Evolutionary conservation across 2,888 invertebrate species (phyloP), one percentile per base, ranked within the genome.

Genomic region (Drosophila niveifrons): DNA sequence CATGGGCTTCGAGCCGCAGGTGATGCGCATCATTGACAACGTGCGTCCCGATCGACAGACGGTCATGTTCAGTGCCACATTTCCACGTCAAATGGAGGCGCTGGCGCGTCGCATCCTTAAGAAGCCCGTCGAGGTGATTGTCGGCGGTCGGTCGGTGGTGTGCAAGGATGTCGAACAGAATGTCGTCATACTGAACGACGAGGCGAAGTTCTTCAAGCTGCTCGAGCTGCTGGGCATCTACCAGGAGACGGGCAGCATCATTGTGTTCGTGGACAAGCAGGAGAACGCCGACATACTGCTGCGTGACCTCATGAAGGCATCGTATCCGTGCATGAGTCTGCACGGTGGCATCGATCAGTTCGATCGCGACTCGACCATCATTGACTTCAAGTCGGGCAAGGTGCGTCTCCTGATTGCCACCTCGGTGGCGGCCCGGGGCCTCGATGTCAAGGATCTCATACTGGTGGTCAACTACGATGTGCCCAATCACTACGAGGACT

Each of bases 321-420:
- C 98, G 0, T 99, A 99, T 92, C 96, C 97, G 11, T 99, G 99
- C 91, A 96, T 99, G 96, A 98, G 99, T 61, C 94, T 99, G 55
- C 99, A 99, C 90, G 99, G 99, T 66, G 99, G 99, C 80, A 99
- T 99, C 90, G 99, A 99, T 93, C 99, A 99, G 93, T 99, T 98
- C 93, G 99, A 99, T 94, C 94, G 99, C 82, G 99, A 99, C 93
- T 98, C 98, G 3, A 99, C 98, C 31, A 99, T 99, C 84, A 94
- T 97, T 34, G 99, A 99, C 93, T 99, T 99, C 93, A 99, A 99
- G 93, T 95, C 95, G 36, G 98, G 98, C 53, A 96, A 97, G 93
- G 96, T 98, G 80, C 97, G 97, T 91, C 93, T 99, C 51, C 93
- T 99, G 89, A 97, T 99, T 3, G 99, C 99, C 0, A 99, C 99